Evolutionary conservation across 2,888 invertebrate species (phyloP), one percentile per base, ranked within the genome.

Genomic region (Camponotus fellah): DNA sequence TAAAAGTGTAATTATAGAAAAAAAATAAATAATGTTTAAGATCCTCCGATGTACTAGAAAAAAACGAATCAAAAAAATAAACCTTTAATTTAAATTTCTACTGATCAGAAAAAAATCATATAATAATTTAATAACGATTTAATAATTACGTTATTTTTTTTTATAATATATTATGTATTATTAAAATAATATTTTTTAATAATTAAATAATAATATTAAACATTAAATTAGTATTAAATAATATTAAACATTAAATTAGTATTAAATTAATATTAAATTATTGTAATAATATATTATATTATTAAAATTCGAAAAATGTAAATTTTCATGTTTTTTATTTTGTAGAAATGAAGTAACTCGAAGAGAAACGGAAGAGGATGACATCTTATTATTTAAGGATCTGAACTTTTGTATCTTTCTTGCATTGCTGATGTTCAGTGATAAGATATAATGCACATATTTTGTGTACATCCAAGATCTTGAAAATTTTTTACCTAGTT

Each of bases 391-490:
- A 6, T 3, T 21, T 21, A 4, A n/a, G 12, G 4, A 1, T 56
- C 40, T 0, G 3, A 53, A 21, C 6, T 53, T 58, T 9, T 53
- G n/a, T n/a, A 56, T 21, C 56, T 49, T 3, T 46, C 8, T 53
- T 53, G 8, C 8, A n/a, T 53, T 4, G 8, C 6, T 17, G 8
- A 6, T 49, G 0, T 0, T 0, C 0, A n/a, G 8, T 53, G n/a
- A 53, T 49, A 46, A 46, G 5, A 49, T n/a, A 53, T 2, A 53
- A 6, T 49, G 17, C 17, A 49, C 17, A n/a, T 53, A 2, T 77
- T 46, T 46, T 17, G 21, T 62, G 26, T 0, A 43, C 66, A 21
- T 1, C 26, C 8, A 40, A 65, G 80, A 88, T 81, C 76, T 46
- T 14, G 9, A 46, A 46, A 6, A 43, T 40, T n/a, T 14, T n/a